Conservation (phyloP, 2,888 invertebrate genomes). For the Cyclophora punctaria region DNA sequence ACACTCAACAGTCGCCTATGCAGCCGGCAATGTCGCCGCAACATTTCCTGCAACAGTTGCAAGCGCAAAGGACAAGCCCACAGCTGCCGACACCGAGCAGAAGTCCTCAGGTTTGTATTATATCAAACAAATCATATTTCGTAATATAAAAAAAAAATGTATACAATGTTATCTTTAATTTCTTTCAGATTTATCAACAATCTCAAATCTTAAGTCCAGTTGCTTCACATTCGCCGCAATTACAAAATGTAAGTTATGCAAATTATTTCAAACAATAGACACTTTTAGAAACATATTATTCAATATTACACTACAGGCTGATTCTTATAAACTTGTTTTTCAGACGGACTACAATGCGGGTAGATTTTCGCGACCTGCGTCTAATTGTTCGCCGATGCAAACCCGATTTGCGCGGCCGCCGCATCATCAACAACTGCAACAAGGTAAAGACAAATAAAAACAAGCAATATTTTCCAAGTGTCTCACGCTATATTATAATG, state of each 20-base stretch:
- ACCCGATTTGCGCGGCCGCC: constrained; percentile 63
- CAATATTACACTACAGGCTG: too few relatives aligned
- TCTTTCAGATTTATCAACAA: constrained; percentile 61
- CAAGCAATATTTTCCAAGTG: too few relatives aligned
- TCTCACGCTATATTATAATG: too few relatives aligned
- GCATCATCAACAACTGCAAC: constrained; percentile 67
- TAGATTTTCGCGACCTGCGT: constrained; percentile 58
- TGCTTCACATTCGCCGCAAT: constrained; percentile 64
- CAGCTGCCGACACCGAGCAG: constrained; percentile 66
- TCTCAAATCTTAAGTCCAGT: constrained; percentile 69
- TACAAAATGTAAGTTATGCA: constrained; percentile 53
- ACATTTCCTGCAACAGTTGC: constrained; percentile 53
- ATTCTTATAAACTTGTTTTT: not conserved
- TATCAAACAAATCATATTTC: not conserved
- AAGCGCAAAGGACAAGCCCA: constrained; percentile 65
- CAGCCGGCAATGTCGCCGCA: constrained; percentile 49
- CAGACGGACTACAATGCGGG: constrained; percentile 55
- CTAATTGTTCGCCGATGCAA: constrained; percentile 62
- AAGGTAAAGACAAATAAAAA: constrained; percentile 33
- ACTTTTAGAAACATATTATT: too few relatives aligned
- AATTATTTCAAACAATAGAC: too few relatives aligned
- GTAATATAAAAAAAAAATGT: not conserved
- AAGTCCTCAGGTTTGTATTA: constrained; percentile 55
- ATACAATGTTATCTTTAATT: not conserved
- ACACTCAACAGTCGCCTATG: constrained; percentile 51